phyloP scores from a whole-genome alignment of 2,888 invertebrate species.

The Lithophane leautieri region DNA sequence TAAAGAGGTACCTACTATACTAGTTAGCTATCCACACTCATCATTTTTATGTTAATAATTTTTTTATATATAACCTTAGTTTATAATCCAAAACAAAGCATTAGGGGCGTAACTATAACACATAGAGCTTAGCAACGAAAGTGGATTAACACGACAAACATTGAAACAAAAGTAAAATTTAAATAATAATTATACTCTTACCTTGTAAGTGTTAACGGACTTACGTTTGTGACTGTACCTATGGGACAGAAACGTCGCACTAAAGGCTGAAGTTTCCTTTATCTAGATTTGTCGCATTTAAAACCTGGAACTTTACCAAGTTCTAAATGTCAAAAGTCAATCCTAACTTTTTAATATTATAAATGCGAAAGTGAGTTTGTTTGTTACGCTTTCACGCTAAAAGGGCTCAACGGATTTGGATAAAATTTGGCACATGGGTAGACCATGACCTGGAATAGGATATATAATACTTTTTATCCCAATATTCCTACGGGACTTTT shows the following conservation, averaged over 20 bases:
- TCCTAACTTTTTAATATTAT: background rate
- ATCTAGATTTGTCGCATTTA: background rate
- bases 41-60: background rate
- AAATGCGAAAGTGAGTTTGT: too few species aligned
- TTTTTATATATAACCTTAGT: background rate
- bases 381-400: too few species aligned
- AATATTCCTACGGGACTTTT: too few species aligned
- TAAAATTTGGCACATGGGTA: too few species aligned
- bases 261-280: background rate
- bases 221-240: background rate
- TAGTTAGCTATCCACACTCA: background rate
- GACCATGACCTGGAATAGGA: too few species aligned
- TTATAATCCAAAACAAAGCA: background rate
- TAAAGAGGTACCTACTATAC: background rate
- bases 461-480: too few species aligned
- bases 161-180: background rate
- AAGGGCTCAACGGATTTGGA: too few species aligned
- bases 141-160: background rate
- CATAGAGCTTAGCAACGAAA: background rate
- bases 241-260: background rate
- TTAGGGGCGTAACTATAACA: background rate
- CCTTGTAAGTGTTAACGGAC: background rate
- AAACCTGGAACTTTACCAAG: background rate
- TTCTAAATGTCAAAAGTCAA: background rate
- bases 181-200: background rate